Evolutionary conservation across 2,113 vertebrate genomes (phyloP), one percentile per base, ranked within the genome.

Genomic region (Nibea albiflora): DNA sequence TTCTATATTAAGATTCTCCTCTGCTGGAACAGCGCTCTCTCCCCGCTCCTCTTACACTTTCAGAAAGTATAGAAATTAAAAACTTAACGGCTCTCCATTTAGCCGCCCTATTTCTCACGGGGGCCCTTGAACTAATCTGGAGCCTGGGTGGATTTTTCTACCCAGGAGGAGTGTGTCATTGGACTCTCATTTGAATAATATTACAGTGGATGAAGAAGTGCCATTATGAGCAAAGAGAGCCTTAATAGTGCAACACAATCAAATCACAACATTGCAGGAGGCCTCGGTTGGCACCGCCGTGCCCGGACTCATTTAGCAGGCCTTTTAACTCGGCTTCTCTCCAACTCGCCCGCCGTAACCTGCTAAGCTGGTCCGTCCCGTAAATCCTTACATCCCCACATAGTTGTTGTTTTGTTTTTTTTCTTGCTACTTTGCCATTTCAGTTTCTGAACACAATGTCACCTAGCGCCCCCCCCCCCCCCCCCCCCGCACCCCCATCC

Each of bases 121-220:
- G 35, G 91, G 85, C 73, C 73, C 79, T 90, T 76, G 26, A 89
- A 85, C 50, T 93, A 90, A 89, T 87, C 91, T 87, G 82, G 89
- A 90, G 87, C 78, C 90, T 73, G 68, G 49, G 73, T 79, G 87
- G 89, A 93, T 90, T 68, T 82, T 73, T 85, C 65, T 78, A 78
- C 84, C 90, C 85, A 17, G 14, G 77, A 88, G 87, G 80, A 92
- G 81, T 83, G 80, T 90, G 87, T 89, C 85, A 85, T 91, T 88
- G 82, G 88, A 72, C 76, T 82, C 87, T 92, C 81, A 93, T 93
- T 90, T 93, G 86, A 94, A 95, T 93, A 93, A 85, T 91, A 93
- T 92, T 90, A 90, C 65, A 73, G 82, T 66, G 82, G 90, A 89
- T 92, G 92, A 93, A 93, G 88, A 85, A 83, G 77, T 66, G 72